Evolutionary conservation across 1,140 invertebrate species (phyloP).

Genomic region (Ceratosolen fusciceps): DNA sequence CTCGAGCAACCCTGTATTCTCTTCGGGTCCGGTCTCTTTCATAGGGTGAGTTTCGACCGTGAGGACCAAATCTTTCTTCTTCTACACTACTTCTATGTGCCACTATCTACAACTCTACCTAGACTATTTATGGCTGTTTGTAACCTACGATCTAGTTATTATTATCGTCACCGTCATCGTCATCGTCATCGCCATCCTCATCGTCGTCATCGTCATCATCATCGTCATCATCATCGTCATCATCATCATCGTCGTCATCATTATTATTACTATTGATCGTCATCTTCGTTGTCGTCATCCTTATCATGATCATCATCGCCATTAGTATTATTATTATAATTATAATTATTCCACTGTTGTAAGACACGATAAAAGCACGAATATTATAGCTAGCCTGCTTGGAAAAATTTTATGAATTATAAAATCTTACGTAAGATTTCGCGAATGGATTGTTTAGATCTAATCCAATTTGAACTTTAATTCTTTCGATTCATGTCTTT

Average conservation of each 20-base stretch:
- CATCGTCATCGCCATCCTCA: too few relatives aligned
- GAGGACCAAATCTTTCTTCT: conserved; percentile 15
- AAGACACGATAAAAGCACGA: conserved; percentile 28
- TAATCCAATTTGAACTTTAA: too few relatives aligned
- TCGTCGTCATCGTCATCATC: too few relatives aligned
- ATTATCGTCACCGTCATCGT: too few relatives aligned
- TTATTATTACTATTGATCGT: too few relatives aligned
- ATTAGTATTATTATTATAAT: background rate
- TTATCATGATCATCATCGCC: too few relatives aligned
- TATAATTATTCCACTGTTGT: conserved; percentile 10
- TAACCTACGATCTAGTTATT: conserved; percentile 36
- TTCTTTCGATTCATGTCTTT: too few relatives aligned
- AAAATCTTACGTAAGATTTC: too few relatives aligned
- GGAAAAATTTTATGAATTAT: conserved; percentile 27
- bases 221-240: too few relatives aligned
- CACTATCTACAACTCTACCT: conserved; percentile 25
- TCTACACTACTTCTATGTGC: conserved; percentile 13
- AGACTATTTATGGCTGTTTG: conserved; percentile 42
- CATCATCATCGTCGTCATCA: too few relatives aligned
- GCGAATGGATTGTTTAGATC: too few relatives aligned
- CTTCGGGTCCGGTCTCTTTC: conserved; percentile 66
- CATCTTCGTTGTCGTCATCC: too few relatives aligned
- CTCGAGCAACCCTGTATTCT: conserved; percentile 68
- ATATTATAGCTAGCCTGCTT: background rate
- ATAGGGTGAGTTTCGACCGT: conserved; percentile 69